Conservation (phyloP, 2,888 invertebrate genomes). For the Microctonus aethiopoides region DNA sequence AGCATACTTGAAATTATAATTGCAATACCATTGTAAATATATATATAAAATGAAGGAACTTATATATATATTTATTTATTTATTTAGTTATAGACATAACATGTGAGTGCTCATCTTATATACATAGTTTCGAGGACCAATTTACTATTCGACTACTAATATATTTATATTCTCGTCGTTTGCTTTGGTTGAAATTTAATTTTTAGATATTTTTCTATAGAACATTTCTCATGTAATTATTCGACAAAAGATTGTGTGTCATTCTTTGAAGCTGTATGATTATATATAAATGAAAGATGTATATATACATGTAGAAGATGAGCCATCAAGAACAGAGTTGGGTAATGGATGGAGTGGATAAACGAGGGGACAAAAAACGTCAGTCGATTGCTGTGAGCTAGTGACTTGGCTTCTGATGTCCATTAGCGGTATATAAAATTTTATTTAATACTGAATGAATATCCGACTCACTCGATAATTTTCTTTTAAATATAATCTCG, state of each 20-base stretch:
- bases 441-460: constrained; percentile 27
- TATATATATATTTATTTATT: too few relatives aligned
- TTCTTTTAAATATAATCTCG: not conserved
- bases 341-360: constrained; percentile 18
- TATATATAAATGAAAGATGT: not conserved
- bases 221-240: not conserved
- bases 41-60: too few relatives aligned
- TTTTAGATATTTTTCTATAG: not conserved
- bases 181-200: not conserved
- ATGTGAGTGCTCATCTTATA: too few relatives aligned
- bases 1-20: not conserved
- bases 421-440: constrained; percentile 61
- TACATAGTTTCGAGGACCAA: too few relatives aligned
- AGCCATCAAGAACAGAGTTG: constrained; percentile 15
- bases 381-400: constrained; percentile 29
- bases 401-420: constrained; percentile 58
- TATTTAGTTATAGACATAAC: too few relatives aligned
- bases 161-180: not conserved
- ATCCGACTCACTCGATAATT: constrained; percentile 5
- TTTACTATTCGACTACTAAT: too few relatives aligned
- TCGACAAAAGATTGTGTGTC: not conserved
- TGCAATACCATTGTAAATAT: not conserved
- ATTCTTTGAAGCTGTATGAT: too few relatives aligned
- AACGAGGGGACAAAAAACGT: constrained; percentile 6
- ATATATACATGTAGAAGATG: not conserved